Conservation (phyloP, 1,140 invertebrate genomes). For the Oncopodura yosiiana region DNA sequence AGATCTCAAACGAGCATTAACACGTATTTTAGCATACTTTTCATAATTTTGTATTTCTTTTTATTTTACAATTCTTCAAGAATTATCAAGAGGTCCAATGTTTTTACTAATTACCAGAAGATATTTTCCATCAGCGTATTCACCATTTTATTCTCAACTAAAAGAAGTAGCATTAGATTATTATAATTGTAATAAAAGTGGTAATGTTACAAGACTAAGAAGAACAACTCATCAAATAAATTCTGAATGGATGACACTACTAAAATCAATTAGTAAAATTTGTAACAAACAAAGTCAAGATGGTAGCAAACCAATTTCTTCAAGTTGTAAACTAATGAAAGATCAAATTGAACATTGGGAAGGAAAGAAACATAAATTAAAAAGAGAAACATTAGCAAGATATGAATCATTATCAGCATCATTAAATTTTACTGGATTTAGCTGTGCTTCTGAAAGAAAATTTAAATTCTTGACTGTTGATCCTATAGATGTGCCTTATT, state of each 20-base stretch:
- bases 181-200: conserved; percentile 34
- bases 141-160: conserved; percentile 31
- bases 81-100: conserved; percentile 27
- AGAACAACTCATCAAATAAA: conserved; percentile 31
- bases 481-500: conserved; percentile 33
- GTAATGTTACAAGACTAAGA: conserved; percentile 31
- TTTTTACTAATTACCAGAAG: conserved; percentile 32
- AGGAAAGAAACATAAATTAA: conserved; percentile 10
- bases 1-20: background rate
- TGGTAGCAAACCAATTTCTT: background rate
- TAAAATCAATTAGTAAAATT: conserved; percentile 23
- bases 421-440: conserved; percentile 31
- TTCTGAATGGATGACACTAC: conserved; percentile 27
- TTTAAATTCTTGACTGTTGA: conserved; percentile 31
- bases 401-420: conserved; percentile 20
- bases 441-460: conserved; percentile 17
- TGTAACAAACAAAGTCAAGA: too few species aligned
- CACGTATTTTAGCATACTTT: too few species aligned
- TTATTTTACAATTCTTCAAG: conserved; percentile 5
- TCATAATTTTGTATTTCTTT: too few species aligned
- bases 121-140: conserved; percentile 31
- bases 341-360: conserved; percentile 30
- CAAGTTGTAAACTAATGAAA: conserved; percentile 18
- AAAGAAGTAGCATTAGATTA: conserved; percentile 34
- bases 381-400: conserved; percentile 20